A percentile compares a stretch with the other conserved stretches of the same genome.
Conservation (phyloP, 2,888 invertebrate species). For the Zele albiditarsus region DNA sequence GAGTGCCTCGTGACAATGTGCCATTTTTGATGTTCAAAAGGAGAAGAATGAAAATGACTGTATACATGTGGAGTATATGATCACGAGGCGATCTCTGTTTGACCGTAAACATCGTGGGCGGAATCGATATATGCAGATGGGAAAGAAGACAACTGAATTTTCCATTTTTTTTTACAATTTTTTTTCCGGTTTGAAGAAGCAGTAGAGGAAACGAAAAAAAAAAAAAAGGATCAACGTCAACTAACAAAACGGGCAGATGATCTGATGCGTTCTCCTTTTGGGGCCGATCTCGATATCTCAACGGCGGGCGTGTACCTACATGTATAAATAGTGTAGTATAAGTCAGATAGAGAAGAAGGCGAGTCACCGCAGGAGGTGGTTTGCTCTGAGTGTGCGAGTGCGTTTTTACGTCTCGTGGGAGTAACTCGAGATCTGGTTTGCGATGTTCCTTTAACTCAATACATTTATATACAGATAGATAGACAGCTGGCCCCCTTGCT, state of each 20-base stretch:
- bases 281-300: slow-evolving; percentile 24
- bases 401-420: slow-evolving; percentile 51
- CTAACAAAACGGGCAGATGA: slow-evolving; percentile 31
- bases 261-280: slow-evolving; percentile 22
- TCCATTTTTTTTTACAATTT: neutral
- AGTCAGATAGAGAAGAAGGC: slow-evolving; percentile 43
- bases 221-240: slow-evolving; percentile 37
- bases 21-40: slow-evolving; percentile 14
- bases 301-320: slow-evolving; percentile 29
- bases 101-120: slow-evolving; percentile 40
- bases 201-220: slow-evolving; percentile 26
- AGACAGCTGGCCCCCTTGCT: slow-evolving; percentile 58
- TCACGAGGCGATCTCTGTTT: slow-evolving; percentile 39
- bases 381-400: slow-evolving; percentile 40
- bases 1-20: slow-evolving; percentile 47
- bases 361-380: slow-evolving; percentile 40
- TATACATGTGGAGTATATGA: neutral
- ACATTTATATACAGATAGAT: slow-evolving; percentile 25
- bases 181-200: slow-evolving; percentile 26
- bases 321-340: slow-evolving; percentile 11
- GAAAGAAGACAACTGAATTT: neutral
- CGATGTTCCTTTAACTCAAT: slow-evolving; percentile 54
- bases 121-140: slow-evolving; percentile 28
- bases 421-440: slow-evolving; percentile 64
- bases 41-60: slow-evolving; percentile 29